Conservation (phyloP, 2,113 vertebrate species). For the Xyrauchen texanus region DNA sequence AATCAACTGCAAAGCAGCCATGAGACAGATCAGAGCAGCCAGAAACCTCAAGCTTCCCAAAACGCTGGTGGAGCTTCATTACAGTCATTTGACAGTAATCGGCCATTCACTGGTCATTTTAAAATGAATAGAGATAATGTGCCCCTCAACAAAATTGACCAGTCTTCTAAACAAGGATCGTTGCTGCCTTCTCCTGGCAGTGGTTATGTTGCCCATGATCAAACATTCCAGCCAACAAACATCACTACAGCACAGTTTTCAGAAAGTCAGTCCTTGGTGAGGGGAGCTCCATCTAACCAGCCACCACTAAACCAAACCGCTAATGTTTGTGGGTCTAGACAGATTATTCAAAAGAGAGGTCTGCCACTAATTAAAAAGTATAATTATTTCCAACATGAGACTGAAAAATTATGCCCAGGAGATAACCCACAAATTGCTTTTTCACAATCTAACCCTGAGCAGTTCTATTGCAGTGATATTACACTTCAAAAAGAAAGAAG, state of each 20-base stretch:
- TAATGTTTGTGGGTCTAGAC: neutral
- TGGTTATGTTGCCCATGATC: neutral
- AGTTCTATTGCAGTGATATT: neutral
- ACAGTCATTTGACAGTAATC: neutral
- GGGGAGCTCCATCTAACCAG: neutral
- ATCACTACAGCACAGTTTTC: neutral
- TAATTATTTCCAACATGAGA: neutral
- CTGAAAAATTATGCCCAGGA: neutral
- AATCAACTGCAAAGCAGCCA: neutral
- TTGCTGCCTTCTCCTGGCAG: neutral
- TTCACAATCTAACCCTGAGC: neutral
- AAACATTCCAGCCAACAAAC: neutral
- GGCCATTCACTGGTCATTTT: neutral
- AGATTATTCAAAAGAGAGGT: neutral
- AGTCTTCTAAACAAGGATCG: neutral
- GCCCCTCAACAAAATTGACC: neutral
- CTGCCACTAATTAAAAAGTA: neutral
- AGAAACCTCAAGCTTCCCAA: neutral
- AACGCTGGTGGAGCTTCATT: neutral
- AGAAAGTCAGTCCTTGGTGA: neutral
- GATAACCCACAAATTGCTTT: constrained; percentile 4
- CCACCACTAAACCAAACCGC: neutral
- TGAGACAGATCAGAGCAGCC: neutral
- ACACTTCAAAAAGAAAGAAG: neutral
- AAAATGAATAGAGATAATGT: neutral